Evolutionary conservation across 1,140 invertebrate genomes (phyloP).

Genomic region (Brachionus sp.): DNA sequence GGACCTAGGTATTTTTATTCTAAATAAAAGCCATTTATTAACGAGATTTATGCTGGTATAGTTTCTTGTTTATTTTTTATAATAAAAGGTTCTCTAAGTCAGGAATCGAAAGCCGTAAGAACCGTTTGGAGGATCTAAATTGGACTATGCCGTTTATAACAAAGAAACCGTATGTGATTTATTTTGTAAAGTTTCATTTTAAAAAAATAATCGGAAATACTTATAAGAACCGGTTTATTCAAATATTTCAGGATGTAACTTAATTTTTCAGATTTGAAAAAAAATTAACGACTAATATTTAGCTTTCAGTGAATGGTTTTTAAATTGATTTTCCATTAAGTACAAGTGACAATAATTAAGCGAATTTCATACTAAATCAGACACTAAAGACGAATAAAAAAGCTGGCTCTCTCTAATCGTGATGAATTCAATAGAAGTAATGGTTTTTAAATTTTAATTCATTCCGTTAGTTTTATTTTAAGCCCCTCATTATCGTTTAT

Average conservation of each 20-base stretch:
- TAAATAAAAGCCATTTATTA: background rate
- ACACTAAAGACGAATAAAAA: background rate
- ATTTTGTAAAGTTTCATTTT: background rate
- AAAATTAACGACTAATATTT: no score
- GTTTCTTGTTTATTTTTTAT: background rate
- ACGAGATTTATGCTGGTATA: background rate
- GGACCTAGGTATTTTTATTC: background rate
- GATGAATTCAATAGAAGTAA: background rate
- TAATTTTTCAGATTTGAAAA: background rate
- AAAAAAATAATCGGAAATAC: constrained; percentile 28
- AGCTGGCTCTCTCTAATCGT: background rate
- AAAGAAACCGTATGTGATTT: background rate
- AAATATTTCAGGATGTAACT: constrained; percentile 23
- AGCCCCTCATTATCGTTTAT: constrained; percentile 6
- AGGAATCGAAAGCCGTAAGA: background rate
- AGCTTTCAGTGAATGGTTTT: background rate
- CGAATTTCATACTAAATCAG: background rate
- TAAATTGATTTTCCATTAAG: constrained; percentile 30
- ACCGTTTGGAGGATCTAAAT: background rate
- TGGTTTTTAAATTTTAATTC: background rate
- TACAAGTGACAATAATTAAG: background rate
- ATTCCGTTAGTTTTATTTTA: background rate
- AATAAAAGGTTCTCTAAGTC: background rate
- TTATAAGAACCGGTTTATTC: background rate
- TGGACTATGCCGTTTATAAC: background rate